Base-by-base conservation (phyloP, 2,113 vertebrate genomes). In the Ursus arctos region DNA sequence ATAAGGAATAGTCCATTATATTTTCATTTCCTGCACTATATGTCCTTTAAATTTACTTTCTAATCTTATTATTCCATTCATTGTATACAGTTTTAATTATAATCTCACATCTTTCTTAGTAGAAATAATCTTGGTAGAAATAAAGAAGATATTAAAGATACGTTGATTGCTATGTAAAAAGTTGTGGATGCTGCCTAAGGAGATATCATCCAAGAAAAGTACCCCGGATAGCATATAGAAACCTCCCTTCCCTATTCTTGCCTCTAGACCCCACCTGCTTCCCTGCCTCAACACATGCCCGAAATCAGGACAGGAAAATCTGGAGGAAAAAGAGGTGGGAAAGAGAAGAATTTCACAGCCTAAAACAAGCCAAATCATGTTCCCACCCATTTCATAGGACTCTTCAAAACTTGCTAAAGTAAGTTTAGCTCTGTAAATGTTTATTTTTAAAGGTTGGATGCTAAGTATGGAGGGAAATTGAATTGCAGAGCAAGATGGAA, bases 401-500 rank as follows among this genome's bases (percentile, higher is more conserved):
- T 87, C 84, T 81, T 83, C 22, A 84, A 92, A 91, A 81, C 16
- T 40, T 22, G 1, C 53, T 88, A 88, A 94, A 69, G 81, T 86
- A 96, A 93, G 94, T 61, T 63, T 91, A 65, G 55, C 43, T 86
- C 81, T 57, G 61, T 79, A 91, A 91, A 95, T 88, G 65, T 65
- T 47, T 71, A 28, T 91, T 97, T 95, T 94, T 28, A 92, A 94
- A 76, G 88, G 69, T 21, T 92, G 28, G 57, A 31, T 95, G 76
- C 79, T 92, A 79, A 95, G 77, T 18, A 40, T 97, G 88, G 80
- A 87, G n/a, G 89, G 61, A 96, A 96, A 87, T 74, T 67, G 94
- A 83, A 43, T 0, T 82, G 84, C 28, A 43, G 53, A 74, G 63
- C 77, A 69, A 97, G 86, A 94, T 71, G 89, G 92, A 97, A 98